Conservation (phyloP, 2,113 vertebrate genomes). For the Hydropotes inermis region DNA sequence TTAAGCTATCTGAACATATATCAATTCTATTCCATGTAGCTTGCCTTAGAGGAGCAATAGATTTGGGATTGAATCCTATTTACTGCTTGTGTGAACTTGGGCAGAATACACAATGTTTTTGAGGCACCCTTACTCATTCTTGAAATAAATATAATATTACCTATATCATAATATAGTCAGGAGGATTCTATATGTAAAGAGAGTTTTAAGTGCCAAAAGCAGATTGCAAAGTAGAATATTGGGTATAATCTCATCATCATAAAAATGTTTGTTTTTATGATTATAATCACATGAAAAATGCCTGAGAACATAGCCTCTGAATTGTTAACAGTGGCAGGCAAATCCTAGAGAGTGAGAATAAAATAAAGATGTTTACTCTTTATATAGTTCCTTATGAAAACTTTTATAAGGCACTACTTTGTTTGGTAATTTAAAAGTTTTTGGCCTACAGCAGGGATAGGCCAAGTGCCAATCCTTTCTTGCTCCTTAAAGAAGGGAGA, state of each 20-base stretch:
- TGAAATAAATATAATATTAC: background rate
- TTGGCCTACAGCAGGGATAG: background rate
- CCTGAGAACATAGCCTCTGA: background rate
- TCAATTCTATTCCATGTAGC: background rate
- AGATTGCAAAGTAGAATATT: background rate
- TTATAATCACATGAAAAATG: background rate
- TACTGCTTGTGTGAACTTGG: background rate
- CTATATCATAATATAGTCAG: background rate
- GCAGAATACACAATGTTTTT: background rate
- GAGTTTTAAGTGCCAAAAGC: background rate
- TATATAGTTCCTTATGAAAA: background rate
- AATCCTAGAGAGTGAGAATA: background rate
- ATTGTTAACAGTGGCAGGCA: background rate
- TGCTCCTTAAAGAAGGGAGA: background rate
- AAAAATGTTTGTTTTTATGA: constrained; percentile 19
- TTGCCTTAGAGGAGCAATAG: background rate
- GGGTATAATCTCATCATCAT: background rate
- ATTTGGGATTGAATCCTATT: background rate
- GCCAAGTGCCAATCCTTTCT: background rate
- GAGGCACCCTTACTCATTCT: background rate
- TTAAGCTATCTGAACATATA: background rate
- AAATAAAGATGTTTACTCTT: background rate
- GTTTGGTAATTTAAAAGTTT: background rate
- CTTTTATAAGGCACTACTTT: background rate
- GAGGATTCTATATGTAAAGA: background rate